Conservation (phyloP, 2,888 invertebrate genomes). For the Schizotus pectinicornis region DNA sequence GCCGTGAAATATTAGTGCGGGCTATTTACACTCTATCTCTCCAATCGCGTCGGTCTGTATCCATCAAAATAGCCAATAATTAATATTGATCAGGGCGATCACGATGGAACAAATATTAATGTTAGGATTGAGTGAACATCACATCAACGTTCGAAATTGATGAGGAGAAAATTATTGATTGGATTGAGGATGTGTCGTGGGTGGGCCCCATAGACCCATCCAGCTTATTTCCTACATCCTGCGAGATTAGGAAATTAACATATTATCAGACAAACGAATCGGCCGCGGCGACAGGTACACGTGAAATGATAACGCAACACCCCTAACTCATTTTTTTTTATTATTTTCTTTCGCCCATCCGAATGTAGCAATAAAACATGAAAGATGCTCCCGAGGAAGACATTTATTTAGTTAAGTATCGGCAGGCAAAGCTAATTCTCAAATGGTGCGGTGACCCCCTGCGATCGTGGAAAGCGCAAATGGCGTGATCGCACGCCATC, state of each 20-base stretch:
- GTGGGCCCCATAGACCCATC: conserved; percentile 31
- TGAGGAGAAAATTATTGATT: conserved; percentile 49
- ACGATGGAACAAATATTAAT: conserved; percentile 51
- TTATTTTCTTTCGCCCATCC: conserved; percentile 19
- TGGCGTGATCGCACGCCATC: conserved; percentile 30
- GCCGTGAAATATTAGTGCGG: conserved; percentile 28
- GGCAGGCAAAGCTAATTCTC: conserved; percentile 32
- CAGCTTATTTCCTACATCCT: conserved; percentile 23
- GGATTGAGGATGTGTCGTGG: conserved; percentile 36
- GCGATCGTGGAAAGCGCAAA: conserved; percentile 25
- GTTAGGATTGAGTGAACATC: conserved; percentile 47
- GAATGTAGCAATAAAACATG: conserved; percentile 30
- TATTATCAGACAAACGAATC: conserved; percentile 22
- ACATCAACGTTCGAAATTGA: conserved; percentile 45
- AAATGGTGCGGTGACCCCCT: conserved; percentile 32
- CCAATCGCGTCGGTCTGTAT: conserved; percentile 37
- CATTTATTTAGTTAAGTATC: conserved; percentile 34
- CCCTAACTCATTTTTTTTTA: conserved; percentile 7
- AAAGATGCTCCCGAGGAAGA: conserved; percentile 29
- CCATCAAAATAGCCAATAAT: conserved; percentile 51
- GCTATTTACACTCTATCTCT: conserved; percentile 31
- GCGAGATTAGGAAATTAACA: conserved; percentile 27
- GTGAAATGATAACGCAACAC: too few relatives aligned
- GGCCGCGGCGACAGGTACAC: not conserved
- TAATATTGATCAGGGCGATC: conserved; percentile 52